Conservation (phyloP, 2,113 vertebrate genomes). For the Cygnus buccinator region DNA sequence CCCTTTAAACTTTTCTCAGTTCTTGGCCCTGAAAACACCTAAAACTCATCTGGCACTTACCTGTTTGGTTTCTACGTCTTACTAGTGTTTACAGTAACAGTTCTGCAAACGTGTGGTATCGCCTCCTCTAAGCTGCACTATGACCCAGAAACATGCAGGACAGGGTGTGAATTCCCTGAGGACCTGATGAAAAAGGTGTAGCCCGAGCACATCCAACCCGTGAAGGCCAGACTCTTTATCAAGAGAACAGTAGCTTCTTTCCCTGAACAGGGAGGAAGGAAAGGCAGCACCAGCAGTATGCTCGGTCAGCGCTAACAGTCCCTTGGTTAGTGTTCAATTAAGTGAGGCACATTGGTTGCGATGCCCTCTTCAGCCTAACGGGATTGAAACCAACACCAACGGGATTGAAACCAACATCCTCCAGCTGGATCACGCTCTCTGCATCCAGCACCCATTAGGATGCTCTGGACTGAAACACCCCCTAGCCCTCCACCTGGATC, state of each 20-base stretch:
- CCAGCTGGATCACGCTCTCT: not conserved
- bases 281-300: not conserved
- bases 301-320: not conserved
- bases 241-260: not conserved
- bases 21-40: not conserved
- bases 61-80: not conserved
- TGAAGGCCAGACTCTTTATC: not conserved
- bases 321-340: not conserved
- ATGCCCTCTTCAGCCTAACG: not conserved
- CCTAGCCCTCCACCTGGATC: not conserved
- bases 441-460: not conserved
- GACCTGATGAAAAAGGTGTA: not conserved
- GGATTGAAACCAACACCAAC: not conserved
- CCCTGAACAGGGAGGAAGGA: not conserved
- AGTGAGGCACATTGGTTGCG: not conserved
- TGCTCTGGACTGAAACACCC: not conserved
- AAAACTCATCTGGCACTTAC: not conserved
- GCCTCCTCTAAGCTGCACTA: not conserved
- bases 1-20: not conserved
- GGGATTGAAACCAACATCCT: not conserved
- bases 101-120: not conserved
- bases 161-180: not conserved
- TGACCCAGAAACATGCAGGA: not conserved
- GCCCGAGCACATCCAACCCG: fast-evolving
- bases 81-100: not conserved